Conservation (phyloP, 2,797 vertebrate genomes). For the Holocentrus rufus region DNA sequence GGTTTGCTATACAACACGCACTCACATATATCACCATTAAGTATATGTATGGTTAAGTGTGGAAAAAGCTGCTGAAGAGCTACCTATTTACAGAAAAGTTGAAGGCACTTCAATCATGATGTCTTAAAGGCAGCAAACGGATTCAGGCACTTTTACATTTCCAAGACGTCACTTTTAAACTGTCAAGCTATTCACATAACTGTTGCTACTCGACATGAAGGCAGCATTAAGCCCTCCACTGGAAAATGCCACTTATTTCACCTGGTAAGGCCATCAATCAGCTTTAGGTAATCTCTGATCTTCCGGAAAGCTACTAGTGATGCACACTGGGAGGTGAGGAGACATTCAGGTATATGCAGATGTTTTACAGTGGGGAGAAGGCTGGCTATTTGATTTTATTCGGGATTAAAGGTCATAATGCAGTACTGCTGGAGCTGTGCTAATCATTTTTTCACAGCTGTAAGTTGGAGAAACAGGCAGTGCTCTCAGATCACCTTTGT, state of each 20-base stretch:
- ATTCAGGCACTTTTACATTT: neutral
- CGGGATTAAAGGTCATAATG: constrained; percentile 74
- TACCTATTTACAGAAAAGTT: no score
- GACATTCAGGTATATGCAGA: constrained; percentile 34
- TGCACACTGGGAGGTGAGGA: constrained; percentile 56
- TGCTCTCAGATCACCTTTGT: constrained; percentile 69
- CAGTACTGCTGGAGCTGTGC: constrained; percentile 66
- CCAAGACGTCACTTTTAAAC: constrained; percentile 12
- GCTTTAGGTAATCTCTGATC: constrained; percentile 74
- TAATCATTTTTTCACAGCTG: constrained; percentile 73
- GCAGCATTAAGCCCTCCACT: constrained; percentile 60
- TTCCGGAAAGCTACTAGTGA: constrained; percentile 53
- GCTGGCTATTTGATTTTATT: constrained; percentile 67
- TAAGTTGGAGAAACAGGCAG: constrained; percentile 58
- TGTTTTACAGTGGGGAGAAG: constrained; percentile 44
- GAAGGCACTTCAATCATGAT: no score
- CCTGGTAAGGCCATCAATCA: constrained; percentile 74
- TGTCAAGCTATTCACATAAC: constrained; percentile 29
- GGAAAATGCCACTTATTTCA: constrained; percentile 59
- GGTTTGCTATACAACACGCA: no score
- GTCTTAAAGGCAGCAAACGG: no score
- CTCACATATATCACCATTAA: no score
- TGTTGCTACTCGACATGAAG: constrained; percentile 41
- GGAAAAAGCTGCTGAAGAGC: no score
- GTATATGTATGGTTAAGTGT: no score